Conservation (phyloP, 1,140 invertebrate species). For the Trichoplusia ni region DNA sequence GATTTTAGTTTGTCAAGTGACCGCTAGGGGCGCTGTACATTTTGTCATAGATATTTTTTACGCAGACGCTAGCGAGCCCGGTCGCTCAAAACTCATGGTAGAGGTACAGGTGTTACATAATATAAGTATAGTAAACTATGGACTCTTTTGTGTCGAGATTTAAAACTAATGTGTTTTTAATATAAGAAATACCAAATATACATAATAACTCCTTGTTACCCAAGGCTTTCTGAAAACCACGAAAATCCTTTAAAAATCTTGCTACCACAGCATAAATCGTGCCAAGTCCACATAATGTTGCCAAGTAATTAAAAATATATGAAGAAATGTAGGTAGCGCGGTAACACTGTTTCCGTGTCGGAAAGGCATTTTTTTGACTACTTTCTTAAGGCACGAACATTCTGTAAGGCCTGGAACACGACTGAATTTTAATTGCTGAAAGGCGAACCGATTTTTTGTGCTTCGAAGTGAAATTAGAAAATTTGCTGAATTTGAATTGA, state of each 20-base stretch:
- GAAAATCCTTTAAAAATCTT: not conserved
- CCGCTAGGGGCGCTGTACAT: too few relatives aligned
- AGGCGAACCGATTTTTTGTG: constrained; percentile 16
- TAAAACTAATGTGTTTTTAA: too few relatives aligned
- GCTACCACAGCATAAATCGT: not conserved
- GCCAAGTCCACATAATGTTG: not conserved
- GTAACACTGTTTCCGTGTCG: constrained; percentile 10
- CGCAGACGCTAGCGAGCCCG: too few relatives aligned
- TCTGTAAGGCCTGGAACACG: not conserved
- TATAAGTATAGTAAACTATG: too few relatives aligned
- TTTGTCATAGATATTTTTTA: too few relatives aligned
- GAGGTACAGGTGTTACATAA: too few relatives aligned
- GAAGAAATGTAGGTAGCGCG: not conserved
- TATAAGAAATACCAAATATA: too few relatives aligned
- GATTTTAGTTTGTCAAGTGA: too few relatives aligned
- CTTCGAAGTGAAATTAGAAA: constrained; percentile 1
- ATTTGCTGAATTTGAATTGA: constrained; percentile 16
- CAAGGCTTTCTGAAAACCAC: constrained; percentile 1
- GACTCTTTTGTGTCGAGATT: too few relatives aligned
- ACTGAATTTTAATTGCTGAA: constrained; percentile 19
- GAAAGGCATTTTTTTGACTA: not conserved
- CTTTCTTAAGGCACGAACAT: constrained; percentile 10
- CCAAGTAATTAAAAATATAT: constrained; percentile 15
- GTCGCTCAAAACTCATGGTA: too few relatives aligned
- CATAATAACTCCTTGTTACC: not conserved